Evolutionary conservation across 1,140 invertebrate genomes (phyloP).

Genomic region (Sycophaga agraensis): DNA sequence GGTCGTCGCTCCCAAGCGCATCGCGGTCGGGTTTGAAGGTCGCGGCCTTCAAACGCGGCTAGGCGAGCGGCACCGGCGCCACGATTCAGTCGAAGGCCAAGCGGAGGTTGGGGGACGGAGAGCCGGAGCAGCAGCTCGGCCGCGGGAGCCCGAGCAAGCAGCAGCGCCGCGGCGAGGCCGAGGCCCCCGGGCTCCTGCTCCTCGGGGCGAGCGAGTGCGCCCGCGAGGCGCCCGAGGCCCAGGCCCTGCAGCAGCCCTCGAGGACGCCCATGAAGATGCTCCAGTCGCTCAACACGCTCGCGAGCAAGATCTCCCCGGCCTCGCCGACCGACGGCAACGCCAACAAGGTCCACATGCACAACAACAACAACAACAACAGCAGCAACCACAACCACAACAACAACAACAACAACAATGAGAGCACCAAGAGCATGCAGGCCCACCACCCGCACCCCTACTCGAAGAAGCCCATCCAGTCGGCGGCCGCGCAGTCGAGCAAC

Average conservation of each 20-base stretch:
- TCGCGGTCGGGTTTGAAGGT: conserved; percentile 19
- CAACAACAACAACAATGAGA: conserved; percentile 48
- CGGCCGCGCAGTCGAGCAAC: conserved; percentile 40
- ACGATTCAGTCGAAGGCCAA: conserved; percentile 16
- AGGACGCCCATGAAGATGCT: conserved; percentile 65
- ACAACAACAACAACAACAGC: conserved; percentile 60
- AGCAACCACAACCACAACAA: conserved; percentile 36
- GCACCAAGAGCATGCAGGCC: conserved; percentile 51
- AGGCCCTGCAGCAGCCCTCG: conserved; percentile 32
- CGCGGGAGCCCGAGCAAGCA: background rate
- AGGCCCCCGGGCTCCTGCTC: conserved; percentile 46
- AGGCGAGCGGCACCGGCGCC: no score
- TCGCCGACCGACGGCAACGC: conserved; percentile 58
- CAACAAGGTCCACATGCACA: conserved; percentile 58
- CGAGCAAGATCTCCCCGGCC: conserved; percentile 78
- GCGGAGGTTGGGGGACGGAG: background rate
- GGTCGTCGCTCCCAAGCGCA: background rate
- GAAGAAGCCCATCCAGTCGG: conserved; percentile 33
- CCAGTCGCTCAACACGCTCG: conserved; percentile 75
- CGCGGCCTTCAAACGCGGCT: conserved; percentile 10
- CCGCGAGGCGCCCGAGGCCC: conserved; percentile 38
- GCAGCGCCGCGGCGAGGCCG: conserved; percentile 27
- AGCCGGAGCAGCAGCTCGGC: background rate
- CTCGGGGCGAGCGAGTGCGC: conserved; percentile 35
- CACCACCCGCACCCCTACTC: conserved; percentile 50